Base-by-base conservation (phyloP, 2,113 vertebrate species). In the Synchiropus splendidus region DNA sequence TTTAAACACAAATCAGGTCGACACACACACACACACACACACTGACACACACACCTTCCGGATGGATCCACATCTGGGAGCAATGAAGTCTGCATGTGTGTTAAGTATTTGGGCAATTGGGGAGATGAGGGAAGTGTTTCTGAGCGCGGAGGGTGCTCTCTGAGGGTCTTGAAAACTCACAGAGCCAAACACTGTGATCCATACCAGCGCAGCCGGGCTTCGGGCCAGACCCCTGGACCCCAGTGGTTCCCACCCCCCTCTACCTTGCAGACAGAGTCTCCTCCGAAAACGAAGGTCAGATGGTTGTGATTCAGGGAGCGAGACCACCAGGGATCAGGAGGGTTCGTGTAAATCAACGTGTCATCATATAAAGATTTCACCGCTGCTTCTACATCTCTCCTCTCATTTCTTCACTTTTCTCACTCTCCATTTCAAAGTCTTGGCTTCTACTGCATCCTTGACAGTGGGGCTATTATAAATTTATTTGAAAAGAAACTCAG, bases 31-130 rank as follows among this genome's bases (percentile, higher is more conserved):
- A 39, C 37, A 51, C 58, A 58, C 54, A 48, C 31, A 48, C 51
- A 64, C 41, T 44, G 37, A 53, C 21, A 27, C 21, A 52, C 53
- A 69, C 48, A 38, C 31, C 40, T 51, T 47, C 40, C 39, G 62
- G 67, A 72, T 56, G 51, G 33, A 61, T 45, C 50, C 61, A 84
- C 85, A 86, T 84, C 82, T 86, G 83, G 78, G 67, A 82, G 59
- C 63, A 83, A 84, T 82, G 60, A 74, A 61, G 57, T 41, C 55
- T 50, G 45, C 34, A 14, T 34, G 54, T 15, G 36, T 18, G 12
- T 16, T 13, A 11, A 16, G 13, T 16, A 16, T 43, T 16, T 50
- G 2, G 8, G 34, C 36, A 14, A 32, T 31, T n/a, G 41, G 33
- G n/a, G 49, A 45, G 43, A 70, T 66, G 67, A 70, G 59, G 59